A percentile compares a stretch with the other conserved stretches of the same genome.
phyloP scores from a whole-genome alignment of 1,140 invertebrate species.

The Macrocentrus cingulum region DNA sequence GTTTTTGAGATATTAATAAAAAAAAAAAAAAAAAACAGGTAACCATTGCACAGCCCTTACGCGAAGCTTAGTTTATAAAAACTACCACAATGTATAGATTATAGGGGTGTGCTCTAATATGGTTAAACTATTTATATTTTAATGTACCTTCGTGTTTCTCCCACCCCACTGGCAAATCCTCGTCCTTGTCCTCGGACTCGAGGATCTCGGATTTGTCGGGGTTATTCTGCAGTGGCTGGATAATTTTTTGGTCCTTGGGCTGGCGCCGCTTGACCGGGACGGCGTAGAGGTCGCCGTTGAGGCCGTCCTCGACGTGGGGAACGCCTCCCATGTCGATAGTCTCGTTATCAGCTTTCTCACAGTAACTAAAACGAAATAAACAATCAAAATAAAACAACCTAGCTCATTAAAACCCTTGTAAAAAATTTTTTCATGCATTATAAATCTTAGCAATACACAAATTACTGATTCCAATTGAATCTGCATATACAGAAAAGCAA shows the following conservation, averaged over 20 bases:
- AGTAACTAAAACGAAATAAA: conserved; percentile 58
- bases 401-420: conserved; percentile 5
- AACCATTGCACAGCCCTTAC: too few species aligned
- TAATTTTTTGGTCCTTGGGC: conserved; percentile 55
- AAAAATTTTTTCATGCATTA: not conserved
- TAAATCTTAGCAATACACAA: too few species aligned
- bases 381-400: conserved; percentile 4
- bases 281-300: conserved; percentile 76
- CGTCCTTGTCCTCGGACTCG: conserved; percentile 57
- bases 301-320: conserved; percentile 68
- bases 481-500: too few species aligned
- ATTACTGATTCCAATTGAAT: too few species aligned
- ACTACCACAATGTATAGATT: too few species aligned
- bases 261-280: conserved; percentile 71
- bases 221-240: conserved; percentile 47
- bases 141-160: conserved; percentile 93
- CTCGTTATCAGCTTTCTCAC: conserved; percentile 64
- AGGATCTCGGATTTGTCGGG: conserved; percentile 51
- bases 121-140: too few species aligned
- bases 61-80: too few species aligned
- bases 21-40: too few species aligned
- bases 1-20: too few species aligned
- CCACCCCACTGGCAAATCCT: conserved; percentile 80
- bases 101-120: too few species aligned
- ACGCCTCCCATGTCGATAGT: conserved; percentile 61